A percentile compares a stretch with the other conserved stretches of the same genome.
Conservation (phyloP, 2,797 vertebrate genomes). For the Tachyglossus aculeatus region DNA sequence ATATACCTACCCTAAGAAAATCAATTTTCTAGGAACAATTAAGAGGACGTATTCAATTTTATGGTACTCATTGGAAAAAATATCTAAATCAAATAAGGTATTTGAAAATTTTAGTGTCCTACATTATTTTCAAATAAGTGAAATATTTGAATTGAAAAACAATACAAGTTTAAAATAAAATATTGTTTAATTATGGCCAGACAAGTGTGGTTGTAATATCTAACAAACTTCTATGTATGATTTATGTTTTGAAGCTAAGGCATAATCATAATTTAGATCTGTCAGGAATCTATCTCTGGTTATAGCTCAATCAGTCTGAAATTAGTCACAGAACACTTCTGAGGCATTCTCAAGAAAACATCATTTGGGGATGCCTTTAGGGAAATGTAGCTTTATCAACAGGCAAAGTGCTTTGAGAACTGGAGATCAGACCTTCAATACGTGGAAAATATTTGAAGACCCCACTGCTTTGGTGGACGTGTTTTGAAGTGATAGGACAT, state of each 20-base stretch:
- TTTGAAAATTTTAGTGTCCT: too few species aligned
- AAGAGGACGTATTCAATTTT: too few species aligned
- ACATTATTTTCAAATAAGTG: too few species aligned
- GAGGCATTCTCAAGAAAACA: constrained; percentile 19
- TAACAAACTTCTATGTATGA: not conserved
- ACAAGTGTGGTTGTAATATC: not conserved
- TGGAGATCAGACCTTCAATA: constrained; percentile 3
- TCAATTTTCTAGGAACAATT: too few species aligned
- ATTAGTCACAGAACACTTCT: constrained; percentile 15
- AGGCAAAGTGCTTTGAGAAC: not conserved
- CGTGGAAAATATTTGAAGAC: not conserved
- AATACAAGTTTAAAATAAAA: too few species aligned
- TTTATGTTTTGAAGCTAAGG: constrained; percentile 9
- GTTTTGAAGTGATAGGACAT: constrained; percentile 6
- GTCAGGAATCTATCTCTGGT: not conserved
- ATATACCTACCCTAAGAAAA: too few species aligned
- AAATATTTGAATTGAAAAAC: too few species aligned
- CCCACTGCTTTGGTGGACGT: not conserved
- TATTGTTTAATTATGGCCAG: too few species aligned
- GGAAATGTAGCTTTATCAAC: constrained; percentile 22
- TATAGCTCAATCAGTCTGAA: not conserved
- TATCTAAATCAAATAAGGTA: too few species aligned
- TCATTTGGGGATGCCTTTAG: constrained; percentile 1
- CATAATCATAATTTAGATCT: not conserved
- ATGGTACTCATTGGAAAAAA: too few species aligned